phyloP scores from a whole-genome alignment of 2,797 vertebrate species.

The Melanotaenia trifasciata region DNA sequence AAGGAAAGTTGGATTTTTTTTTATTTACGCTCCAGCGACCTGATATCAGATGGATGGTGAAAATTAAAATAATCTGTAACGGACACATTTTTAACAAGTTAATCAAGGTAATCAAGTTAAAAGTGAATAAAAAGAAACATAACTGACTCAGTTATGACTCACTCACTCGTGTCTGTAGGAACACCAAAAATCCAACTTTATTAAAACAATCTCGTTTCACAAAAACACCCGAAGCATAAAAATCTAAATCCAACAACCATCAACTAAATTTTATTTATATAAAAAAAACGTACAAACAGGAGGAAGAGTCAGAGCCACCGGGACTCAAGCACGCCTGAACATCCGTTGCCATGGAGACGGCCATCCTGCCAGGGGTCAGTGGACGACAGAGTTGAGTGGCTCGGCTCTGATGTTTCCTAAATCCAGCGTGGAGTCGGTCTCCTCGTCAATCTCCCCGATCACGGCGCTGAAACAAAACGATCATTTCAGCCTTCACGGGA shows the following conservation, averaged over 20 bases:
- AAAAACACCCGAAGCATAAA: slow-evolving; percentile 32
- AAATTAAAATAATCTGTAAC: no score
- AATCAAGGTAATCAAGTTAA: no score
- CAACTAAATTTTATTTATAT: slow-evolving; percentile 43
- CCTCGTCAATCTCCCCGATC: slow-evolving; percentile 98
- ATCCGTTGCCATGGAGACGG: slow-evolving; percentile 15
- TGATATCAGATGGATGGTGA: no score
- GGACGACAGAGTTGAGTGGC: slow-evolving; percentile 95
- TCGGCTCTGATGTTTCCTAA: slow-evolving; percentile 97
- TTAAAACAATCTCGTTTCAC: slow-evolving; percentile 43
- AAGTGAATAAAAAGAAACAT: no score
- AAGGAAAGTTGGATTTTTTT: no score
- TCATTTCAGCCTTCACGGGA: no score
- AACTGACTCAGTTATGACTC: no score
- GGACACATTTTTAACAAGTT: not conserved
- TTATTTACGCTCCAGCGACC: no score
- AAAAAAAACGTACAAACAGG: slow-evolving; percentile 53
- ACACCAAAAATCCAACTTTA: slow-evolving; percentile 50
- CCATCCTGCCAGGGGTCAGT: slow-evolving; percentile 79
- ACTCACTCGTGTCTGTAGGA: not conserved
- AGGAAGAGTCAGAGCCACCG: not conserved
- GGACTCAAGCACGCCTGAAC: not conserved
- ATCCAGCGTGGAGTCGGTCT: slow-evolving; percentile 96
- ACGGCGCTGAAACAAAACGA: slow-evolving; percentile 85
- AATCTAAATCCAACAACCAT: slow-evolving; percentile 29